A percentile compares a stretch with the other conserved stretches of the same genome.
Conservation (phyloP, 2,113 vertebrate genomes). For the Prochilodus magdalenae region DNA sequence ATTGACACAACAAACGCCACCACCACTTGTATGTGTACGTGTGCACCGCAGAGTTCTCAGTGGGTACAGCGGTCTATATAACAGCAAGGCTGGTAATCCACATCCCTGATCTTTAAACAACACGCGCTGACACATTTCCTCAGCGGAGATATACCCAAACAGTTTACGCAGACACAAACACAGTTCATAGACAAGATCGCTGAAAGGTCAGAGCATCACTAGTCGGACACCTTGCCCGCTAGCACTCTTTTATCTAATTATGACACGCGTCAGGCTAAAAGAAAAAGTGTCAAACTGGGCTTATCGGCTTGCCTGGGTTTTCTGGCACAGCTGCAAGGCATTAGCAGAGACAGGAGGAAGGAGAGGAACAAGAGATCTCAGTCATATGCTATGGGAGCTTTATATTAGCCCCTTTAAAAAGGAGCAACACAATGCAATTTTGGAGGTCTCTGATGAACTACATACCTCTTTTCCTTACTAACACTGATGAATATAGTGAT, state of each 20-base stretch:
- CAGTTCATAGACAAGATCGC: neutral
- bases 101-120: constrained; percentile 20
- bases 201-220: neutral
- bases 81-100: constrained; percentile 17
- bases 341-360: neutral
- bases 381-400: too few relatives aligned
- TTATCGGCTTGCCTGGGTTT: neutral
- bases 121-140: constrained; percentile 1
- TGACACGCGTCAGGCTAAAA: neutral
- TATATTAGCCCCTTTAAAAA: too few relatives aligned
- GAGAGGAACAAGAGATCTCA: too few relatives aligned
- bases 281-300: neutral
- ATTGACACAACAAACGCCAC: neutral
- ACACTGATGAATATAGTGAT: too few relatives aligned
- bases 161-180: neutral
- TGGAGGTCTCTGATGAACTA: too few relatives aligned
- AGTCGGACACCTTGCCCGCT: neutral
- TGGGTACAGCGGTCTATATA: neutral
- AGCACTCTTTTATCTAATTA: neutral
- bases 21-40: too few relatives aligned
- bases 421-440: too few relatives aligned
- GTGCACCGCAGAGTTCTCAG: neutral
- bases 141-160: neutral
- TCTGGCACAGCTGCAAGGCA: neutral
- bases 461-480: too few relatives aligned